Conservation (phyloP, 37 sponge, comb jelly and placozoan species). For the Dysidea cf. avara region DNA sequence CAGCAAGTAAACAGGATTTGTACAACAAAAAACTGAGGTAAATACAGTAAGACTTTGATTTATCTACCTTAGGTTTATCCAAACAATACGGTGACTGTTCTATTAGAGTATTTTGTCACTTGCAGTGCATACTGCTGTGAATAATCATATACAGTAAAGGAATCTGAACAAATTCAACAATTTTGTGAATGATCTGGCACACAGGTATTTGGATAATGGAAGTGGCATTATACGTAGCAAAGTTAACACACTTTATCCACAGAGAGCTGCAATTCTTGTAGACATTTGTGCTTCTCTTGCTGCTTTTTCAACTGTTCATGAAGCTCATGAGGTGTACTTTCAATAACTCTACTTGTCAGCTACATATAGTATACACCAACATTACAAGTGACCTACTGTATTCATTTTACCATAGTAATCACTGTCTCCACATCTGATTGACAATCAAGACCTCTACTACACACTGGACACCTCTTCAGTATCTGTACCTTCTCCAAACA, state of each 20-base stretch:
- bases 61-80: too few species aligned
- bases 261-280: constrained; percentile 57
- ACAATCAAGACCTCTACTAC: constrained; percentile 50
- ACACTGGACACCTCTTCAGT: constrained; percentile 65
- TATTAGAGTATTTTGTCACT: too few species aligned
- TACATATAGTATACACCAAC: not conserved
- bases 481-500: constrained; percentile 56
- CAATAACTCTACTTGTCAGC: constrained; percentile 44
- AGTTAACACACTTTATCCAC: constrained; percentile 45
- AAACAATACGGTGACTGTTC: too few species aligned
- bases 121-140: too few species aligned
- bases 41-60: too few species aligned
- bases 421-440: constrained; percentile 30
- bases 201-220: too few species aligned
- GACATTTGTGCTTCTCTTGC: constrained; percentile 39
- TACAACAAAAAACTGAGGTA: too few species aligned
- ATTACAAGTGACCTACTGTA: not conserved
- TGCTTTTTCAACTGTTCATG: constrained; percentile 27
- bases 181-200: too few species aligned
- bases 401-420: constrained; percentile 60
- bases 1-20: too few species aligned
- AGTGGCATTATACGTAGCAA: too few species aligned
- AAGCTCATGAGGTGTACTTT: constrained; percentile 45
- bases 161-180: too few species aligned
- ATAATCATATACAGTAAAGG: too few species aligned